phyloP scores from a whole-genome alignment of 2,797 vertebrate species.

The Masticophis lateralis region DNA sequence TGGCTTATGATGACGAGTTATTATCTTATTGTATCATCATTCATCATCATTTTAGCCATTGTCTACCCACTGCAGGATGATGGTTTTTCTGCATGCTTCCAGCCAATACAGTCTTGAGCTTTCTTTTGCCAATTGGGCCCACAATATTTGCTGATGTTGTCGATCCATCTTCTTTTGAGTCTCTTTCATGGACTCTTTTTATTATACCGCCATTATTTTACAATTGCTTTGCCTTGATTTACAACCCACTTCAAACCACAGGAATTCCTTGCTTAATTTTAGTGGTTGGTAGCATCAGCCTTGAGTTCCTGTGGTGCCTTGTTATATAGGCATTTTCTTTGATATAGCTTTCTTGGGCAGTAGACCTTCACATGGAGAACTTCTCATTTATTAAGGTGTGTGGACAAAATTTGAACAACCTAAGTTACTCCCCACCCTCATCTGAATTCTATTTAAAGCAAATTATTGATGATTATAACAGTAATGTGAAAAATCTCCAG shows the following conservation, averaged over 20 bases:
- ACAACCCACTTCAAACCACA: not conserved
- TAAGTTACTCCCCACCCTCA: not conserved
- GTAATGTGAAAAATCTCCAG: not conserved
- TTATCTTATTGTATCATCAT: not conserved
- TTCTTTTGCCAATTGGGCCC: not conserved
- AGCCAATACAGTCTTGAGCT: not conserved
- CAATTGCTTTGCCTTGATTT: not conserved
- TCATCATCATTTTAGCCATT: not conserved
- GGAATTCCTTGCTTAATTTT: not conserved
- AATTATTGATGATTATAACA: constrained; percentile 30
- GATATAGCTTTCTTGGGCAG: not conserved
- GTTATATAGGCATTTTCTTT: constrained; percentile 1
- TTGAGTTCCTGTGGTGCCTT: not conserved
- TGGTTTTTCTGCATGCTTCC: not conserved
- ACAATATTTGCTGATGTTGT: not conserved
- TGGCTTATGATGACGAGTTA: not conserved
- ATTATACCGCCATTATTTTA: not conserved
- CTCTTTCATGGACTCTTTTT: not conserved
- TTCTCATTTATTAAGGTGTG: constrained; percentile 1
- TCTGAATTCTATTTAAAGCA: not conserved
- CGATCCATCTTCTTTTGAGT: not conserved
- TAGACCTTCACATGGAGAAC: not conserved
- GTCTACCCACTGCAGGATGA: not conserved
- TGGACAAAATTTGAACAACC: constrained; percentile 3
- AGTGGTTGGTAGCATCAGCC: not conserved